phyloP scores from a whole-genome alignment of 2,888 invertebrate species.

The Arrhopalites spinosus region DNA sequence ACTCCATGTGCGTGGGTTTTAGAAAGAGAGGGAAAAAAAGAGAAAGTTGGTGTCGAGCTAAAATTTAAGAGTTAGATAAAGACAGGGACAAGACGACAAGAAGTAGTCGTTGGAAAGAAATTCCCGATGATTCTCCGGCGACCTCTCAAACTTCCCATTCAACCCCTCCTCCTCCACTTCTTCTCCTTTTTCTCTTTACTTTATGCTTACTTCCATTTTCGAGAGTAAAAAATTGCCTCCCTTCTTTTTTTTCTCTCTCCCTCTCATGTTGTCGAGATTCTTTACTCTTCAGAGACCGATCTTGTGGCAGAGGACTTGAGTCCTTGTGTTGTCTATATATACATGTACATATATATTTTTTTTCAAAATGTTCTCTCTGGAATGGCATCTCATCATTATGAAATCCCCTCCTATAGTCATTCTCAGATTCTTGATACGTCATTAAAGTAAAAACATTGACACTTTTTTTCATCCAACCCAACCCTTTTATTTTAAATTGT shows the following conservation, averaged over 20 bases:
- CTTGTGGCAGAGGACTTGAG: conserved; percentile 7
- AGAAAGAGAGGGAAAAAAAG: background rate
- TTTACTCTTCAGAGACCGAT: conserved; percentile 13
- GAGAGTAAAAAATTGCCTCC: background rate
- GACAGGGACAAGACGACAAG: conserved; percentile 1
- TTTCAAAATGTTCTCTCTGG: no score
- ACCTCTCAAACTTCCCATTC: conserved; percentile 29
- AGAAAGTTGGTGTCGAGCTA: background rate
- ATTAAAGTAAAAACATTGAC: no score
- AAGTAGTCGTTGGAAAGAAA: background rate
- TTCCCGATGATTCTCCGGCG: conserved; percentile 32
- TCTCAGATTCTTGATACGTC: no score
- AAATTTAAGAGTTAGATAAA: conserved; percentile 8
- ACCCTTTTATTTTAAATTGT: no score
- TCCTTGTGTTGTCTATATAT: no score
- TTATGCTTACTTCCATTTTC: background rate
- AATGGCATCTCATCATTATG: no score
- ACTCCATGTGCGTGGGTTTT: no score
- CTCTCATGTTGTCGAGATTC: background rate
- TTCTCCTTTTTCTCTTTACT: background rate
- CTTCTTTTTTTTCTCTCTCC: conserved; percentile 1
- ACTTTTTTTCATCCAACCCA: no score
- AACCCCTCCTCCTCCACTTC: background rate
- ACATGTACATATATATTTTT: no score
- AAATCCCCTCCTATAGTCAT: no score